phyloP scores from a whole-genome alignment of 2,113 vertebrate genomes.

The Amazona guildingii region DNA sequence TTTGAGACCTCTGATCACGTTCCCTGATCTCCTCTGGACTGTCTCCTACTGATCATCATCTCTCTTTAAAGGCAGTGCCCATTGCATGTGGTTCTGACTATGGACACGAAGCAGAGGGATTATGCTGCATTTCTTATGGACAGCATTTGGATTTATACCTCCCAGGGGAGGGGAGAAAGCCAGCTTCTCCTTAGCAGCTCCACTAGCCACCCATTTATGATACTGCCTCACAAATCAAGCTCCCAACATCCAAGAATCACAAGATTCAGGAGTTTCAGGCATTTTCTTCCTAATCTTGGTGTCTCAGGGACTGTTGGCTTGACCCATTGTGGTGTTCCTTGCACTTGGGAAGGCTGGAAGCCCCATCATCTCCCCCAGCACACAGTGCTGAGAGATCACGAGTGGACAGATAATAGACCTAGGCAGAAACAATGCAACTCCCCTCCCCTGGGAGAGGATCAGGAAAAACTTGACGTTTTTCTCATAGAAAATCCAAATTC shows the following conservation, averaged over 20 bases:
- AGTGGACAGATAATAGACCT: neutral
- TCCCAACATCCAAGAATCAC: neutral
- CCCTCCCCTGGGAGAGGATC: neutral
- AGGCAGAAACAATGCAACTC: neutral
- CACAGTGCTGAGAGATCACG: neutral
- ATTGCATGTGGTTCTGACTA: neutral
- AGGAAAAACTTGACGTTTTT: neutral
- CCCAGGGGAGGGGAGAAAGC: neutral
- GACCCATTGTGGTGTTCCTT: neutral
- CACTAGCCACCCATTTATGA: neutral
- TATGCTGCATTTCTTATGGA: neutral
- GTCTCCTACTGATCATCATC: neutral
- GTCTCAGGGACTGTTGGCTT: fast-evolving
- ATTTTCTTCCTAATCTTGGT: neutral
- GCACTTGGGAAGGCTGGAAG: neutral
- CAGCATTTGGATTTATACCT: neutral
- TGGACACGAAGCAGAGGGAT: fast-evolving
- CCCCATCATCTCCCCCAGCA: neutral
- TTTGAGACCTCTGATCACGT: neutral
- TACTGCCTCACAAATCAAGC: neutral
- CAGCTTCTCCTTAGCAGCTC: neutral
- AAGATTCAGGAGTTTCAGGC: neutral
- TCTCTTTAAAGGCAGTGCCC: neutral
- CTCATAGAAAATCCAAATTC: neutral
- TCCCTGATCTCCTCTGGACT: neutral